A percentile compares a stretch with the other conserved stretches of the same genome.
Conservation (phyloP, 2,888 invertebrate species). For the Idaea aversata region DNA sequence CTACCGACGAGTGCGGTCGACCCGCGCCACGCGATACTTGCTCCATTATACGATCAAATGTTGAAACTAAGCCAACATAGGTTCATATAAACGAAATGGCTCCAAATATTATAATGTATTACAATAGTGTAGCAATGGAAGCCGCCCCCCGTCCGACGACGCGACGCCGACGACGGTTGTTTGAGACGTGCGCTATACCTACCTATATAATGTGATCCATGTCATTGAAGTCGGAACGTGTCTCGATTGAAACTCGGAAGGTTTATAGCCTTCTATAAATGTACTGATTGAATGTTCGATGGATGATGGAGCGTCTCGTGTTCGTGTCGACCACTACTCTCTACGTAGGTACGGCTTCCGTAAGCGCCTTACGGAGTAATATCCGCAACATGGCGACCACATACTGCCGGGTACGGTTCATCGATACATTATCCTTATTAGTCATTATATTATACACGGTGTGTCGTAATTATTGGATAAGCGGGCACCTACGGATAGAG, state of each 20-base stretch:
- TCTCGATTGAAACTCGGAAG: background rate
- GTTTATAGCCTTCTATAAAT: constrained; percentile 3
- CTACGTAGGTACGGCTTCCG: background rate
- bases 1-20: too few relatives aligned
- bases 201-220: background rate
- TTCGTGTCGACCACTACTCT: background rate
- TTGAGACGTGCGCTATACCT: background rate
- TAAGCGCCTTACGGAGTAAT: constrained; percentile 10
- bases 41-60: background rate
- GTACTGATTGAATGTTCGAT: background rate
- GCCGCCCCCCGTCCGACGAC: background rate
- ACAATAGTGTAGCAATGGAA: background rate
- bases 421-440: too few relatives aligned
- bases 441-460: too few relatives aligned
- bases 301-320: background rate
- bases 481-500: too few relatives aligned
- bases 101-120: background rate
- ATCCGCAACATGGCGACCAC: constrained; percentile 7
- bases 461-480: too few relatives aligned
- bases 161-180: too few relatives aligned
- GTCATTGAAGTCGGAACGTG: background rate
- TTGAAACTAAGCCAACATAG: background rate
- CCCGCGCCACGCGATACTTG: background rate
- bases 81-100: background rate
- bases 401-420: background rate